Percentiles rank a stretch among this genome's conserved stretches.
phyloP scores from a whole-genome alignment of 2,888 invertebrate genomes.

The Piscicola geometra region DNA sequence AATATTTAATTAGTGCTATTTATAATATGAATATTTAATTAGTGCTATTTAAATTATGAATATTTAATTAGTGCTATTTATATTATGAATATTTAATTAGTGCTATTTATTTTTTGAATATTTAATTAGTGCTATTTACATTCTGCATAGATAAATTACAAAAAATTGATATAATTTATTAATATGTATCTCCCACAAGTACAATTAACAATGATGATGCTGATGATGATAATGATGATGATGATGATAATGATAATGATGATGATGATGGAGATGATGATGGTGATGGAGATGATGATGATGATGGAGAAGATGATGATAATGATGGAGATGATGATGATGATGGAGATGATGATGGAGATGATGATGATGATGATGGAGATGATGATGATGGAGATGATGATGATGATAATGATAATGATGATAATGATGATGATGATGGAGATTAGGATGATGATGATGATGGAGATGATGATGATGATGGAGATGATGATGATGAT shows the following conservation, averaged over 20 bases:
- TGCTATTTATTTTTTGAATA: too few relatives aligned
- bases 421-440: conserved; percentile 5
- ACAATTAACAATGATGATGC: too few relatives aligned
- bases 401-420: conserved; percentile 21
- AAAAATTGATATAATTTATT: too few relatives aligned
- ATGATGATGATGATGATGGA: background rate
- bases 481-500: background rate
- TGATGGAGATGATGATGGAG: background rate
- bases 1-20: too few relatives aligned
- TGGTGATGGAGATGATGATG: background rate
- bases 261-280: background rate
- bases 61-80: too few relatives aligned
- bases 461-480: background rate
- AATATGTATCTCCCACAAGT: too few relatives aligned
- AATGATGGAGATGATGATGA: background rate
- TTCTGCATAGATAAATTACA: too few relatives aligned
- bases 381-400: conserved; percentile 6
- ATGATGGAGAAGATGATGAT: background rate
- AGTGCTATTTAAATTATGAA: too few relatives aligned
- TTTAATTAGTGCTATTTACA: too few relatives aligned
- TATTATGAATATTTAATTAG: too few relatives aligned
- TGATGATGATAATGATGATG: conserved; percentile 5
- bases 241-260: background rate
- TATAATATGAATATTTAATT: too few relatives aligned
- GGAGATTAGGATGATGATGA: too few relatives aligned